Base-by-base conservation (phyloP, 2,888 invertebrate genomes). In the Cerceris rybyensis region DNA sequence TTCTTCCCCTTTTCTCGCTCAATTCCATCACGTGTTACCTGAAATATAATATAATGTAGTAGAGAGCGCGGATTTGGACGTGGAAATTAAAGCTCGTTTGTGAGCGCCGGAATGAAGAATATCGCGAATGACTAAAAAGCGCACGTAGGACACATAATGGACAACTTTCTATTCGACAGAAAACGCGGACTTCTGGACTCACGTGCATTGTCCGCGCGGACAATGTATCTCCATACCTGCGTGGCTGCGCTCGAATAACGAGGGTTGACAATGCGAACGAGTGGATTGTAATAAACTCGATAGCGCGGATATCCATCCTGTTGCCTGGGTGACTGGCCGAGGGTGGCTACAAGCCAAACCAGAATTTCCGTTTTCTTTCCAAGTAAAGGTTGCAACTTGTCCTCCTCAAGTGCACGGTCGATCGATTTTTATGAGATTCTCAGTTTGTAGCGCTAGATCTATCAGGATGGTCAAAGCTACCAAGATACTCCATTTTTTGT, bases 261-360 rank as follows among this genome's bases (percentile, higher is more conserved):
- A 80, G 80, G 72, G 74, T 77, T 83, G 79, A 69, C 72, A 66
- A 75, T 72, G 79, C 70, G 71, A 74, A 71, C 74, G 73, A 73
- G 63, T 74, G 78, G 70, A 78, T 81, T 80, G 74, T 75, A 76
- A 81, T 79, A 77, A 74, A 75, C 75, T 75, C 75, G 78, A 73
- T 79, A 73, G 72, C 77, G 71, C 77, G 80, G 68, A 78, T 75
- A 70, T 74, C 73, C 76, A 71, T 75, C 78, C 69, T 71, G 78
- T 80, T 79, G 66, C 75, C 78, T 61, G 69, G 74, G 78, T 70
- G 66, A 80, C 82, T 75, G 70, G 64, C 75, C 63, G 70, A 55
- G 75, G 64, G 73, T 69, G 72, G 54, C 74, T 54, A 68, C 58
- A 67, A 66, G 64, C 69, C 76, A 60, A 61, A 60, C 64, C 76